These are phyloP conservation scores for Calidris pygmaea DNA, from an alignment of 2,113 vertebrate species.

Conservation along the genomic window DNA sequence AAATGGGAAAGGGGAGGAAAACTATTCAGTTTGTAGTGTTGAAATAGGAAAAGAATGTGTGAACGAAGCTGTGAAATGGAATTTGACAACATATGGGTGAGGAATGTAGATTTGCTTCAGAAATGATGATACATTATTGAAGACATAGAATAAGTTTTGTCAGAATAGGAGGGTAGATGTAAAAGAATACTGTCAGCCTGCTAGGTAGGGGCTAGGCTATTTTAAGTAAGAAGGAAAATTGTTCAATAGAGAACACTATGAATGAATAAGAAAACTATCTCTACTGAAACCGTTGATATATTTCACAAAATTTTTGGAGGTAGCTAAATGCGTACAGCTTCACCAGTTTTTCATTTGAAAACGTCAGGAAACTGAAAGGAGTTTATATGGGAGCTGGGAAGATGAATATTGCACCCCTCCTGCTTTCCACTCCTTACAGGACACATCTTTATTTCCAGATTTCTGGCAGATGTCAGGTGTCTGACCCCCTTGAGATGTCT, in stretches of 20 bases:
- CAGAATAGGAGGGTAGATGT: neutral
- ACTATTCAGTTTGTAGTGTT: neutral
- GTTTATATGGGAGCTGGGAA: neutral
- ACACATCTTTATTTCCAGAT: neutral
- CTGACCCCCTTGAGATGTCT: fast-evolving
- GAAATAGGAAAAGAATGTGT: neutral
- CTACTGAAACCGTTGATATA: neutral
- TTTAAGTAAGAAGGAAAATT: neutral
- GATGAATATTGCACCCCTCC: neutral
- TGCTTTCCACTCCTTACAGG: neutral
- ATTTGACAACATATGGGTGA: neutral
- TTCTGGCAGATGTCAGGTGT: neutral
- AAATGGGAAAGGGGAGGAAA: neutral
- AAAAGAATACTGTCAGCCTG: neutral
- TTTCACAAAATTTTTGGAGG: neutral
- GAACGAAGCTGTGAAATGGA: neutral
- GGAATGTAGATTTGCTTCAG: neutral
- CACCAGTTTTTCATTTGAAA: neutral
- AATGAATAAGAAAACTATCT: neutral
- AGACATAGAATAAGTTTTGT: neutral
- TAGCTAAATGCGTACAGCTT: neutral
- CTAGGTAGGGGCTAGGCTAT: neutral
- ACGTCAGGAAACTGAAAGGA: neutral
- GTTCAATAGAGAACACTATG: neutral
- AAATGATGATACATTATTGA: neutral